These are phyloP conservation scores for Megastigmus dorsalis DNA, from an alignment of 2,888 invertebrate species.

Conservation along the genomic window DNA sequence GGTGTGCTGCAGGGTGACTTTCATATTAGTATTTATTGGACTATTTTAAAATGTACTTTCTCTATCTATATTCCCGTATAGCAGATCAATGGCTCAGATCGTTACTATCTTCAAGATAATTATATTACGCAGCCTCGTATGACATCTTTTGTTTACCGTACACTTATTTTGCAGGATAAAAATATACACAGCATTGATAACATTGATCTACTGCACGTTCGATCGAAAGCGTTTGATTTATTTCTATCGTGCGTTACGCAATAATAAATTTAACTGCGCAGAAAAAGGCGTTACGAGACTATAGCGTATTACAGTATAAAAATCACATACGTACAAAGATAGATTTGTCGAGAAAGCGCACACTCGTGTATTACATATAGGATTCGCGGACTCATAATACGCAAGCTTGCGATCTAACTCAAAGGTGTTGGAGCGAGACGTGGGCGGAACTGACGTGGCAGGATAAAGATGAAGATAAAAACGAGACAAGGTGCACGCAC, in stretches of 20 bases:
- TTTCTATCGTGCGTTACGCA: too few species aligned
- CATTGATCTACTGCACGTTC: too few species aligned
- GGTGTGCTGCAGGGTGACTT: slow-evolving; percentile 30
- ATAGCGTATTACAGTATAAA: neutral
- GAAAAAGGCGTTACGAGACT: too few species aligned
- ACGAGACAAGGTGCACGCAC: slow-evolving; percentile 13
- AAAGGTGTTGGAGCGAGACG: slow-evolving; percentile 47
- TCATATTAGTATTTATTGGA: slow-evolving; percentile 29
- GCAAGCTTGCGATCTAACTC: slow-evolving; percentile 12
- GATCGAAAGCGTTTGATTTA: too few species aligned
- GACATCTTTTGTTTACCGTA: neutral
- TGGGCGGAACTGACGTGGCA: slow-evolving; percentile 52
- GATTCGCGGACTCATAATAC: neutral
- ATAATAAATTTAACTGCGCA: too few species aligned
- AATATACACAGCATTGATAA: neutral
- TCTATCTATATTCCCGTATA: neutral
- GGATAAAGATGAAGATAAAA: slow-evolving; percentile 52
- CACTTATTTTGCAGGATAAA: neutral
- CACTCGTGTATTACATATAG: neutral
- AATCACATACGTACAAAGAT: neutral
- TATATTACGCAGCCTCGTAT: neutral
- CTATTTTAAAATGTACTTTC: slow-evolving; percentile 8
- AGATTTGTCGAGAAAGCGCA: neutral
- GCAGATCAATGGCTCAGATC: neutral
- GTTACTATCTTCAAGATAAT: neutral